Base-by-base conservation (phyloP, 2,888 invertebrate genomes). In the Hanleya hanleyi region DNA sequence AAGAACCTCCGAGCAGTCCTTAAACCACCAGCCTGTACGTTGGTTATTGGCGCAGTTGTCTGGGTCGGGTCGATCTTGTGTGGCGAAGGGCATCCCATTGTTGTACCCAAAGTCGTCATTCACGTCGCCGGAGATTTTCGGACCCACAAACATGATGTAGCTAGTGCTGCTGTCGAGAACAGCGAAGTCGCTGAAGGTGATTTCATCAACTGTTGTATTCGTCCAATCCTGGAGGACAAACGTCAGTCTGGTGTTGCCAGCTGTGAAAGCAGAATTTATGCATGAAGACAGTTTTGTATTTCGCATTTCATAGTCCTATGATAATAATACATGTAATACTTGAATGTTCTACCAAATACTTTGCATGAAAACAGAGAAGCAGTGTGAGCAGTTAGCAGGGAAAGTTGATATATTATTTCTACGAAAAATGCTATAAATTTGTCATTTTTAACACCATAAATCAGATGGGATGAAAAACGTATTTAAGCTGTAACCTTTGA, bases 1-100 rank as follows among this genome's bases (percentile, higher is more conserved):
- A 4, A 85, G 78, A 1, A 83, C 76, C 32, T 76, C 77, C 32
- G 83, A 69, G 68, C 87, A 87, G 77, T 83, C 80, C 67, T 86
- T 84, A 78, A 82, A 87, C 87, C 86, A 87, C 87, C 87, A 87
- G 1, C 86, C 88, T 0, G 79, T 83, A 18, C 71, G 75, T 79
- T 81, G 79, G 26, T 83, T n/a, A 12, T 18, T 6, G 7, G 86
- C 87, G 72, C 88, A 88, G 18, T 74, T 32, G 62, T 81, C 22
- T 6, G 35, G 4, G 70, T 86, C 86, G 5, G 82, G 81, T 2
- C 67, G 67, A 74, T 87, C 87, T 26, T 65, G 70, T 3, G 87
- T 84, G 32, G 79, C 74, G 68, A 87, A 87, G 0, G 67, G 62
- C 78, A 77, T 80, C 47, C 79, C 77, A 69, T 84, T 84, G 71